A percentile compares a stretch with the other conserved stretches of the same genome.
Conservation (phyloP, 2,797 vertebrate genomes). For the Muscicapa striata region DNA sequence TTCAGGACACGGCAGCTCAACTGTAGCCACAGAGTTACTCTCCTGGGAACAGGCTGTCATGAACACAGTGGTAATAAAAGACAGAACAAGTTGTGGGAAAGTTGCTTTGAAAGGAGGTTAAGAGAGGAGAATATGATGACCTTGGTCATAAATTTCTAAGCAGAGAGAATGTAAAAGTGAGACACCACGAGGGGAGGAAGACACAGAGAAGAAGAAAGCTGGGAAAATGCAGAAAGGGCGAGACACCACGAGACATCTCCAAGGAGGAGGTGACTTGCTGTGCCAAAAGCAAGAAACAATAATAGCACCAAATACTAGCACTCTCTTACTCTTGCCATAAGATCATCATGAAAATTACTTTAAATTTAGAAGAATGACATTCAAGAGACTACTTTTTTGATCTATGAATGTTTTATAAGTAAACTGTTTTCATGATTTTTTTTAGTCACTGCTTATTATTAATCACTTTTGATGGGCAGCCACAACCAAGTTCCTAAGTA, state of each 20-base stretch:
- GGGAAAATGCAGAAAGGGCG: neutral
- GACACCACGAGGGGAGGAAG: neutral
- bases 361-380: conserved; percentile 46
- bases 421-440: neutral
- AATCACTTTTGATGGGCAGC: neutral
- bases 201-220: neutral
- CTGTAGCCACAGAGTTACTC: neutral
- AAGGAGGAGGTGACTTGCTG: neutral
- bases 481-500: neutral
- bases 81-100: neutral
- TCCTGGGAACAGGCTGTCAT: neutral
- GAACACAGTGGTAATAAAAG: neutral
- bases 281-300: neutral
- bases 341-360: neutral
- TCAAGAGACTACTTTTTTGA: neutral
- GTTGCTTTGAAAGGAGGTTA: neutral
- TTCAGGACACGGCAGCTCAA: neutral
- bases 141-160: neutral
- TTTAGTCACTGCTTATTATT: neutral
- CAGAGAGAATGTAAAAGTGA: neutral
- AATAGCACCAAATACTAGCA: conserved; percentile 17
- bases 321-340: neutral
- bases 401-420: neutral
- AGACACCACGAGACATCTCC: neutral
- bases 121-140: neutral